Base-by-base conservation (phyloP, 2,888 invertebrate genomes). In the Lagria hirta region DNA sequence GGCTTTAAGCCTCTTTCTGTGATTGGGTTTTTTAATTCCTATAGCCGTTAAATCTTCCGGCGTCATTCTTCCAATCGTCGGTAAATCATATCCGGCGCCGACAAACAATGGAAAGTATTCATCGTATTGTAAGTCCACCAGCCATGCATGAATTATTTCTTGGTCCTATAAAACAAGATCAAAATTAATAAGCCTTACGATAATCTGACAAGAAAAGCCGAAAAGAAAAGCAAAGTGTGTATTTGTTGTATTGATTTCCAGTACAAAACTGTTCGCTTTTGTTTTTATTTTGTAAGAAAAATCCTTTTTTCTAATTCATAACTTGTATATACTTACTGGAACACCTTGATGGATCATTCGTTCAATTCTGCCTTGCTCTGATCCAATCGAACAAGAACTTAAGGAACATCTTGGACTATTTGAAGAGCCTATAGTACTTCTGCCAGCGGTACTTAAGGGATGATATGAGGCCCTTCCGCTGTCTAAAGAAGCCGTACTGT, bases 1-100 rank as follows among this genome's bases (percentile, higher is more conserved):
- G 43, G 92, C 86, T 77, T 98, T 98, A 65, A 99, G 81, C 61
- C 90, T 82, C 71, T 97, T 97, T 58, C 98, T 81, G 73, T 98
- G 97, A 70, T 92, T 90, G 20, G 99, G 98, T 73, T 97, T 96
- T 68, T 95, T 96, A 60, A 99, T 95, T 61, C 88, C 88, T 64
- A 88, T 86, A 36, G 87, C 88, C 27, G 88, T 88, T 59, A 88
- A 79, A 75, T 88, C 94, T 75, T 98, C 97, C 0, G 99, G 98
- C 7, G 98, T 99, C 95, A 98, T 97, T 58, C 96, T 81, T n/a
- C 96, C 91, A 64, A 98, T 93, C 1, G 98, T 98, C 14, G 94
- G 88, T 75, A 99, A 83, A 75, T 99, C 98, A 71, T 99, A 99
- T 20, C 98, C 98, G 7, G 97, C 95, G 23, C 89, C 84, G 50